Conservation (phyloP, 1,140 invertebrate genomes). For the Drosophila ironensis region DNA sequence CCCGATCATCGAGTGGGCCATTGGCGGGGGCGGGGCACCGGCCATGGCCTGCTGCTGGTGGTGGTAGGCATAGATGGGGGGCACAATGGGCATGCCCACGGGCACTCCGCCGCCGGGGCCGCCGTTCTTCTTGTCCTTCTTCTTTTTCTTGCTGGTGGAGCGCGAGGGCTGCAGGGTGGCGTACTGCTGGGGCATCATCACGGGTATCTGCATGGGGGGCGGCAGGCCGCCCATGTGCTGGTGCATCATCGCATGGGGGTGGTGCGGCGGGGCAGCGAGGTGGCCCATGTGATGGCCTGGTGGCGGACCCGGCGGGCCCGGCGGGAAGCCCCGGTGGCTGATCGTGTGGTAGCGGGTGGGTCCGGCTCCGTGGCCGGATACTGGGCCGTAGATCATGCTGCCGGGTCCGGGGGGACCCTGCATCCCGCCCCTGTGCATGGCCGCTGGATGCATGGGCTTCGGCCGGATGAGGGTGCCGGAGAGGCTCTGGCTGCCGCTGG, state of each 20-base stretch:
- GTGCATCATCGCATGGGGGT: constrained; percentile 51
- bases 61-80: constrained; percentile 76
- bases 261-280: constrained; percentile 34
- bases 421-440: constrained; percentile 56
- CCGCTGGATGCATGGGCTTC: constrained; percentile 75
- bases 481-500: constrained; percentile 75
- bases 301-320: constrained; percentile 38
- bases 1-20: constrained; percentile 67
- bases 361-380: constrained; percentile 44
- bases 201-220: constrained; percentile 59
- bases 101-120: constrained; percentile 80
- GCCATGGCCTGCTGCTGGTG: constrained; percentile 63
- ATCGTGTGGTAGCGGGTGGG: constrained; percentile 75
- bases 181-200: constrained; percentile 78
- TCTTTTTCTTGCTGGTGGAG: constrained; percentile 84
- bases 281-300: constrained; percentile 28
- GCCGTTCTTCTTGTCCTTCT: constrained; percentile 83
- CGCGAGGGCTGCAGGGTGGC: constrained; percentile 74
- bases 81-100: constrained; percentile 78
- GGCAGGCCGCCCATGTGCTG: constrained; percentile 54
- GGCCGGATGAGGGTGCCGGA: constrained; percentile 80
- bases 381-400: constrained; percentile 68
- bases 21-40: constrained; percentile 49
- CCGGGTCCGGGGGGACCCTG: constrained; percentile 45
- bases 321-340: constrained; percentile 74